Conservation (phyloP, 2,888 invertebrate genomes). For the Hirtodrosophila confusa region DNA sequence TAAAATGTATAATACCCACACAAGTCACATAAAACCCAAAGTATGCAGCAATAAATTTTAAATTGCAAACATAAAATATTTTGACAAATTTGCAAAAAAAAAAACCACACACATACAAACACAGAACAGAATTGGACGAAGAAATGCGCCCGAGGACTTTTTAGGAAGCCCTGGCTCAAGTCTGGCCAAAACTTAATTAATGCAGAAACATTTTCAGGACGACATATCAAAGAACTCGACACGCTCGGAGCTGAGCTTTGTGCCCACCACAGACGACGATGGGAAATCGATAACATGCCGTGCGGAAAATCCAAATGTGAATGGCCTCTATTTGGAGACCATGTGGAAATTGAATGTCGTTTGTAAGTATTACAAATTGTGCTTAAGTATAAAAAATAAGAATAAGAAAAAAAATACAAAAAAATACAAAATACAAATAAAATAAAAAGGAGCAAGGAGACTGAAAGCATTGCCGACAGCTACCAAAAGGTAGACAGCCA, state of each 20-base stretch:
- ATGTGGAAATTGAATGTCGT: slow-evolving; percentile 95
- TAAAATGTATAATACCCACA: slow-evolving; percentile 76
- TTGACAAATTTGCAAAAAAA: slow-evolving; percentile 68
- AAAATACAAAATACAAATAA: slow-evolving; percentile 25
- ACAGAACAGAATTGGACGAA: slow-evolving; percentile 21
- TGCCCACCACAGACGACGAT: slow-evolving; percentile 94
- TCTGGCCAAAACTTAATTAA: slow-evolving; percentile 70
- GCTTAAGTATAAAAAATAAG: slow-evolving; percentile 65
- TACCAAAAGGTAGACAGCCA: slow-evolving; percentile 75
- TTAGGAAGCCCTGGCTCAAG: slow-evolving; percentile 17
- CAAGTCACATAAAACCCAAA: slow-evolving; percentile 70
- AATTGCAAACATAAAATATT: slow-evolving; percentile 81
- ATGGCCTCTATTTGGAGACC: slow-evolving; percentile 92
- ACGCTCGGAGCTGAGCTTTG: slow-evolving; percentile 93
- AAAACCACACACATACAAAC: slow-evolving; percentile 16
- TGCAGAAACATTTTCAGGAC: slow-evolving; percentile 86
- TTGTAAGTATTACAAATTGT: slow-evolving; percentile 89
- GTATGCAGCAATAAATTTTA: slow-evolving; percentile 77
- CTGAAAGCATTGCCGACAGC: slow-evolving; percentile 63
- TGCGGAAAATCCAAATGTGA: slow-evolving; percentile 95
- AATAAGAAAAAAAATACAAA: slow-evolving; percentile 10
- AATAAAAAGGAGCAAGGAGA: slow-evolving; percentile 18
- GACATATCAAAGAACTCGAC: slow-evolving; percentile 92
- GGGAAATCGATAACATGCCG: slow-evolving; percentile 94
- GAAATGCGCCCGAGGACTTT: slow-evolving; percentile 33